These are phyloP conservation scores for Atrichornis clamosus DNA, from an alignment of 2,113 vertebrate species.

Conservation along the genomic window DNA sequence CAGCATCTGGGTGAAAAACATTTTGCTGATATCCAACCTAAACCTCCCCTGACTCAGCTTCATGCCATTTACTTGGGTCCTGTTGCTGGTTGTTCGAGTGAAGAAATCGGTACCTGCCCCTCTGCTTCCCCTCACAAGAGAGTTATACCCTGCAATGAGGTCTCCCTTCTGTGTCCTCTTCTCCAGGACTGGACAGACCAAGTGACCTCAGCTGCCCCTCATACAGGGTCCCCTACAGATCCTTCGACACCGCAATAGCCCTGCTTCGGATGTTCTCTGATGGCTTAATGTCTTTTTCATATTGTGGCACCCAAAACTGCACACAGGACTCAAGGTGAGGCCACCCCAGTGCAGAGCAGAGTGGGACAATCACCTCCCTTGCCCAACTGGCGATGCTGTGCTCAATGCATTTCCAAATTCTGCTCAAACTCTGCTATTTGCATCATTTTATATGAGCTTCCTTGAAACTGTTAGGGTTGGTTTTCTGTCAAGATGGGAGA, in stretches of 20 bases:
- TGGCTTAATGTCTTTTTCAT: neutral
- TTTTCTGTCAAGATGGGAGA: neutral
- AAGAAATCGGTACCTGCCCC: neutral
- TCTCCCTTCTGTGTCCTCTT: neutral
- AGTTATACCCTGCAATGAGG: neutral
- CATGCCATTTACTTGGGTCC: rapidly evolving
- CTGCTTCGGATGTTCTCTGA: neutral
- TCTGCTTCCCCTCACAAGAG: neutral
- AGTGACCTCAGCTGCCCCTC: neutral
- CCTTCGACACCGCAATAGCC: neutral
- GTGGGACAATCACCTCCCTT: neutral
- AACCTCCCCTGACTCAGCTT: neutral
- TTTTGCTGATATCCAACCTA: neutral
- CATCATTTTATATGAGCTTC: neutral
- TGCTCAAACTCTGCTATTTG: neutral
- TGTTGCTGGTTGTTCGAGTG: rapidly evolving
- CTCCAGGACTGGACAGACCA: neutral
- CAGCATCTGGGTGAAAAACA: neutral
- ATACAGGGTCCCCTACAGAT: neutral
- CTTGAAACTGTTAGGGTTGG: neutral
- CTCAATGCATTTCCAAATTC: neutral
- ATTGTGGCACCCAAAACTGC: neutral
- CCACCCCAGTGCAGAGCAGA: neutral
- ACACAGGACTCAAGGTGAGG: neutral
- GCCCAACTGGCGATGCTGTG: neutral